A percentile compares a stretch with the other conserved stretches of the same genome.
Conservation (phyloP, 2,113 vertebrate species). For the Calidris pygmaea region DNA sequence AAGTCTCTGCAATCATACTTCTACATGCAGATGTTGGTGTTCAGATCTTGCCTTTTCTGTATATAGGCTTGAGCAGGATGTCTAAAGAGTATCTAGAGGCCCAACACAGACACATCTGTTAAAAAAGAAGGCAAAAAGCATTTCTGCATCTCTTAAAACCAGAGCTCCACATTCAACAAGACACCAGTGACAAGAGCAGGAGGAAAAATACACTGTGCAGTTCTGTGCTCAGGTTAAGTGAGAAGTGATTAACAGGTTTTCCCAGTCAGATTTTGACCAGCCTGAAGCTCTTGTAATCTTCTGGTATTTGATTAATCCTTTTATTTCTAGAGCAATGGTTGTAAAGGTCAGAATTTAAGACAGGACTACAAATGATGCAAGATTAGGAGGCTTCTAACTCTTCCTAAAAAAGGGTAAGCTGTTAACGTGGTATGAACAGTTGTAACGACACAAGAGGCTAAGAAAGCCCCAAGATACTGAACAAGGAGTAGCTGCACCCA, state of each 20-base stretch:
- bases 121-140: not conserved
- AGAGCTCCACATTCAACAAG: not conserved
- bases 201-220: not conserved
- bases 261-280: not conserved
- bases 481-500: not conserved
- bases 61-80: not conserved
- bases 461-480: not conserved
- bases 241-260: not conserved
- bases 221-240: not conserved
- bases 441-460: not conserved
- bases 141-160: not conserved
- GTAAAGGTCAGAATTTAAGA: constrained; percentile 28
- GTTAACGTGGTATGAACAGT: not conserved
- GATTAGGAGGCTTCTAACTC: not conserved
- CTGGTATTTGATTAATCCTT: constrained; percentile 23
- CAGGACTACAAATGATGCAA: constrained; percentile 9
- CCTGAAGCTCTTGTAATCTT: constrained; percentile 6
- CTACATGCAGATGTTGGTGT: not conserved
- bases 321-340: not conserved
- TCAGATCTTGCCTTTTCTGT: not conserved
- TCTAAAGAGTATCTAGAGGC: not conserved
- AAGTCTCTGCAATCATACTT: not conserved
- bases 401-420: not conserved
- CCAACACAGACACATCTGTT: not conserved
- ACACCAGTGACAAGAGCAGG: not conserved